Evolutionary conservation across 2,888 invertebrate genomes (phyloP).

Genomic region (Choristoneura rosaceana): DNA sequence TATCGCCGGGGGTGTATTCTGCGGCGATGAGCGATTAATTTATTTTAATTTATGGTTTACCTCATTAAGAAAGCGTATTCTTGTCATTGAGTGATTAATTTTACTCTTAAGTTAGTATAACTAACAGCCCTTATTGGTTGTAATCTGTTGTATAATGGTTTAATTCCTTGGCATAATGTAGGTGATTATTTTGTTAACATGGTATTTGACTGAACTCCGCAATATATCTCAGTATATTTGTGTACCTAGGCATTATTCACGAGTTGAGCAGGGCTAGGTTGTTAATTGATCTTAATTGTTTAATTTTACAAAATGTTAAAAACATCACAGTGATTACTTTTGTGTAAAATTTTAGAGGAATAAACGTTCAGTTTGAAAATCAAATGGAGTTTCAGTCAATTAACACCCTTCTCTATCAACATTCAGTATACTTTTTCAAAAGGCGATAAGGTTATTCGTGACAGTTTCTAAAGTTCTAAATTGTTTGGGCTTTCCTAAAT

Average conservation of each 20-base stretch:
- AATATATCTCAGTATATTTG: slow-evolving; percentile 64
- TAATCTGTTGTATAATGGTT: slow-evolving; percentile 55
- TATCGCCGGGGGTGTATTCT: slow-evolving; percentile 16
- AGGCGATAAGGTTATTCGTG: slow-evolving; percentile 1
- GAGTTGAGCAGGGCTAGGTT: slow-evolving; percentile 81
- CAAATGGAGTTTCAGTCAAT: slow-evolving; percentile 85
- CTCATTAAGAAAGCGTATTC: slow-evolving; percentile 67
- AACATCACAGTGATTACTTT: slow-evolving; percentile 66
- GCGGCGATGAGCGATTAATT: slow-evolving; percentile 46
- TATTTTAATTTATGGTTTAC: slow-evolving; percentile 61
- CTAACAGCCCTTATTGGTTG: slow-evolving; percentile 58
- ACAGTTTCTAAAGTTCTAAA: slow-evolving; percentile 52
- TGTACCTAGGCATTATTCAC: slow-evolving; percentile 62
- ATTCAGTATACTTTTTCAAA: slow-evolving; percentile 45
- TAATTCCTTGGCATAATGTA: slow-evolving; percentile 51
- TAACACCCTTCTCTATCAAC: slow-evolving; percentile 83
- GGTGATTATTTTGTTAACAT: slow-evolving; percentile 60
- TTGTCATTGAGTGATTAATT: slow-evolving; percentile 77
- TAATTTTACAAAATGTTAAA: slow-evolving; percentile 73
- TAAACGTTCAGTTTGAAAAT: slow-evolving; percentile 81
- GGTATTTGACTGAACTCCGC: slow-evolving; percentile 83
- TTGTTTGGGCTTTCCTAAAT: slow-evolving; percentile 40
- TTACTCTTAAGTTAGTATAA: slow-evolving; percentile 56
- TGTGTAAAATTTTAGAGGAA: slow-evolving; percentile 81
- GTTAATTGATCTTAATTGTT: slow-evolving; percentile 80